Evolutionary conservation across 2,888 invertebrate species (phyloP), one percentile per base, ranked within the genome.

Genomic region (Mystacides longicornis): DNA sequence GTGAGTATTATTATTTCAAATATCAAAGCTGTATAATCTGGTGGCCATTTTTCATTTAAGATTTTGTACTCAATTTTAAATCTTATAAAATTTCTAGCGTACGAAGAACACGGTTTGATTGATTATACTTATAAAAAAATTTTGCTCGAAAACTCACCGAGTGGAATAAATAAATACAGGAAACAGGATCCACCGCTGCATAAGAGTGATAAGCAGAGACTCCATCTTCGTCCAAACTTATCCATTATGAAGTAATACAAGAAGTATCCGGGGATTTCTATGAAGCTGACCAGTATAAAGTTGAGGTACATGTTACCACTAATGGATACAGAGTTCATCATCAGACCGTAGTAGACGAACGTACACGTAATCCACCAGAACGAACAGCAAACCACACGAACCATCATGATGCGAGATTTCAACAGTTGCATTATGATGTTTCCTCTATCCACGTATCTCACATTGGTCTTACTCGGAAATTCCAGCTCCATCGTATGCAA

Each of bases 281-380:
- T 79, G 18, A 79, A 68, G 1, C 78, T 72, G 1, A 82, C 81
- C 52, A 83, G 66, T 47, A 88, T 85, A 66, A 89, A 90, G 72
- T 89, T 89, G 21, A 83, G 69, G 69, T 89, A 86, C 67, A 83
- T 84, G 67, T 89, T 81, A 5, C 87, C 88, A 21, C 81, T 78
- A 45, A 91, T 71, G 2, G 83, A 71, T 4, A 88, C 87, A 0
- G 88, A 83, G 72, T 87, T 88, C 63, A 90, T 74, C 19, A 87
- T 87, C 42, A 91, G 73, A 0, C 90, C 90, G 67, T 87, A 90
- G 71, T 87, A 90, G 5, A 89, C 83, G 65, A 90, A 83, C 0
- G 85, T 80, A 62, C 83, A 84, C 1, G 86, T 82, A 9, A 84
- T 76, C 89, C 89, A 89, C 69, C 87, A 87, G 68, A 87, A 77